Evolutionary conservation across 2,113 vertebrate genomes (phyloP).

Genomic region (Oreotrochilus melanogaster): DNA sequence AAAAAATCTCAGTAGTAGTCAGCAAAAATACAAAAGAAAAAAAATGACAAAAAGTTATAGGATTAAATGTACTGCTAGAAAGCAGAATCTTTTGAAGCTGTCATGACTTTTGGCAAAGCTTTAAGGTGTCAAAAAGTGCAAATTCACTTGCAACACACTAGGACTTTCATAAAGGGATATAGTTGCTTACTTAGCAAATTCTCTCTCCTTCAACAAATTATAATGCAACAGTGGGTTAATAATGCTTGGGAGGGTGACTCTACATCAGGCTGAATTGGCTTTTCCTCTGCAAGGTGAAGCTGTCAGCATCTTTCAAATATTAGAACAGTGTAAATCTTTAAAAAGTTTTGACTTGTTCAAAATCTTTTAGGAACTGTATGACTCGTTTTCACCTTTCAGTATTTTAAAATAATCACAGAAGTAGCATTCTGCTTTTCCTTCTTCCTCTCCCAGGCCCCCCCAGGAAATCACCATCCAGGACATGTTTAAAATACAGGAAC

Average conservation of each 20-base stretch:
- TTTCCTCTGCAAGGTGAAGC: background rate
- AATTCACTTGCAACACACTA: background rate
- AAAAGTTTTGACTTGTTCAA: background rate
- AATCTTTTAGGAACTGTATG: background rate
- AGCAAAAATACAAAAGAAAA: constrained; percentile 60
- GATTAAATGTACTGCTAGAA: background rate
- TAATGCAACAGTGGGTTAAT: background rate
- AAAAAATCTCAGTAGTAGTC: constrained; percentile 39
- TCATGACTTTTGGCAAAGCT: constrained; percentile 39
- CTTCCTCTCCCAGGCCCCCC: background rate
- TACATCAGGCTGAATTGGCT: background rate
- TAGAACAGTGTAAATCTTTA: background rate
- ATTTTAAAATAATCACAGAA: background rate
- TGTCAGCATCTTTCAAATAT: background rate
- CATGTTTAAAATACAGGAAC: background rate
- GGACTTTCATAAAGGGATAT: background rate
- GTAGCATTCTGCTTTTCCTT: background rate
- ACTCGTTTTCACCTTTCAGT: background rate
- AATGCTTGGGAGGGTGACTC: background rate
- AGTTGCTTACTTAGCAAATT: constrained; percentile 42
- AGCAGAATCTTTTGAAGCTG: constrained; percentile 53
- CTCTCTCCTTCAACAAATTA: background rate
- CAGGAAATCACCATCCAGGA: background rate
- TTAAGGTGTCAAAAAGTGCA: constrained; percentile 47
- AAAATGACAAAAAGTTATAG: background rate